Percentiles rank a stretch among this genome's conserved stretches.
Conservation (phyloP, 2,888 invertebrate genomes). For the Cephus pygmeus region DNA sequence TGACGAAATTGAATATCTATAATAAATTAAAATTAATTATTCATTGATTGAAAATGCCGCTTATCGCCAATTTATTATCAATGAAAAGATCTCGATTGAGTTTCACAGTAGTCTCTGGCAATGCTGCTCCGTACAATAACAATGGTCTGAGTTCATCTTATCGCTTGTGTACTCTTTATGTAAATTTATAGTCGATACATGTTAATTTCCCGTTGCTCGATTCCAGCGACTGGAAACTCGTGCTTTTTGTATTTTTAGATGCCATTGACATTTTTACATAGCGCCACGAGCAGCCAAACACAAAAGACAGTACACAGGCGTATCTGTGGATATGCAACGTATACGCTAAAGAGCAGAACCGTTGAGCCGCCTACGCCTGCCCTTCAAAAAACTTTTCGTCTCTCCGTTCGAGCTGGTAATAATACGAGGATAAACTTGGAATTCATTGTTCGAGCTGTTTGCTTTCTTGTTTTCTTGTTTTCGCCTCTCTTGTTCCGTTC, state of each 20-base stretch:
- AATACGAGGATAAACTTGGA: conserved; percentile 38
- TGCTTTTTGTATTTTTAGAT: conserved; percentile 47
- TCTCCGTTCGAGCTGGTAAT: conserved; percentile 36
- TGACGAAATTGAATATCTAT: not conserved
- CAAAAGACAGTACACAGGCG: not conserved
- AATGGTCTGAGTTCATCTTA: not conserved
- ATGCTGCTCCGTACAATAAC: not conserved
- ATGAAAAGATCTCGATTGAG: not conserved
- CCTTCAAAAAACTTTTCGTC: conserved; percentile 36
- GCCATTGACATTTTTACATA: conserved; percentile 56
- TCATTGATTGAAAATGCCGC: not conserved
- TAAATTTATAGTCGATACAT: not conserved
- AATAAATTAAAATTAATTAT: not conserved
- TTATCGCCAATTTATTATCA: not conserved
- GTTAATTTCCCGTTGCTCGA: not conserved
- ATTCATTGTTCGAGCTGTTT: conserved; percentile 38
- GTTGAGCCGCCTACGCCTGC: conserved; percentile 42
- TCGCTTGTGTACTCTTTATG: not conserved
- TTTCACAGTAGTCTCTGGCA: not conserved
- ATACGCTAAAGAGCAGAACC: not conserved
- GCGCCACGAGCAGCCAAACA: conserved; percentile 8
- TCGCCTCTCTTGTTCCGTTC: not conserved
- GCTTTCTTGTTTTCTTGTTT: not conserved
- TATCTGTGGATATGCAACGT: not conserved
- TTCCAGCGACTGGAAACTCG: not conserved